These are phyloP conservation scores for Apostichopus californicus DNA, from an alignment of 35 echinoderm and acorn worm species.

Conservation along the genomic window DNA sequence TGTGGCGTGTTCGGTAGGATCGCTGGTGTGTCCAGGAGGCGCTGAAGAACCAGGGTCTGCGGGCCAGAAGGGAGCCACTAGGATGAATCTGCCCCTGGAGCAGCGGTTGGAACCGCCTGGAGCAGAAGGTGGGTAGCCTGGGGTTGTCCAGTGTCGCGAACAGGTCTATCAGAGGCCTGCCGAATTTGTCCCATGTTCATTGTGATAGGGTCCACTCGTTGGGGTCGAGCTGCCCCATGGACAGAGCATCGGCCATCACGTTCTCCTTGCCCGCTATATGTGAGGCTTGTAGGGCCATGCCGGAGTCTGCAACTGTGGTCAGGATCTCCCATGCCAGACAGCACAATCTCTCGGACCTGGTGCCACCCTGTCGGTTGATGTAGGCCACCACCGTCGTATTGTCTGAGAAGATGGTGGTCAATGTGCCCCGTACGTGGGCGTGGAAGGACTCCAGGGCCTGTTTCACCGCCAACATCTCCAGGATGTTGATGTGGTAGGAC, in stretches of 20 bases:
- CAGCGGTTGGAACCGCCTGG: not conserved
- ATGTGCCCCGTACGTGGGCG: not conserved
- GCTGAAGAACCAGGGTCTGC: not conserved
- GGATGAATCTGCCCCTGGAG: not conserved
- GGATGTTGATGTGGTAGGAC: conserved; percentile 11
- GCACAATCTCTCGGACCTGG: not conserved
- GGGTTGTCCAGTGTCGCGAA: conserved; percentile 12
- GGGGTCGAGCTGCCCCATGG: not conserved
- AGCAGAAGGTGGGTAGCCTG: not conserved
- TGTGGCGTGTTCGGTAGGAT: not conserved
- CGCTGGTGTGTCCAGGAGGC: not conserved
- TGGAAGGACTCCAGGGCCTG: not conserved
- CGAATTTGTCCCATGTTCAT: too few species aligned
- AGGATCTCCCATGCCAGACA: not conserved
- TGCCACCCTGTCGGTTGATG: conserved; percentile 58
- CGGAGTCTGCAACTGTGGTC: not conserved
- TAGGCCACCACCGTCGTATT: conserved; percentile 49
- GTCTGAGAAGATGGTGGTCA: conserved; percentile 25
- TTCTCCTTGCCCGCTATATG: conserved; percentile 34
- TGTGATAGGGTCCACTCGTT: not conserved
- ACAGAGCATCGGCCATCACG: conserved; percentile 45
- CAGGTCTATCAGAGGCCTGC: not conserved
- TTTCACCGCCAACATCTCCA: conserved; percentile 6
- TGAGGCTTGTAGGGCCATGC: conserved; percentile 5
- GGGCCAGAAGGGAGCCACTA: not conserved